Percentiles rank a stretch among this genome's conserved stretches.
Conservation (phyloP, 2,888 invertebrate genomes). For the Cephonodes hylas region DNA sequence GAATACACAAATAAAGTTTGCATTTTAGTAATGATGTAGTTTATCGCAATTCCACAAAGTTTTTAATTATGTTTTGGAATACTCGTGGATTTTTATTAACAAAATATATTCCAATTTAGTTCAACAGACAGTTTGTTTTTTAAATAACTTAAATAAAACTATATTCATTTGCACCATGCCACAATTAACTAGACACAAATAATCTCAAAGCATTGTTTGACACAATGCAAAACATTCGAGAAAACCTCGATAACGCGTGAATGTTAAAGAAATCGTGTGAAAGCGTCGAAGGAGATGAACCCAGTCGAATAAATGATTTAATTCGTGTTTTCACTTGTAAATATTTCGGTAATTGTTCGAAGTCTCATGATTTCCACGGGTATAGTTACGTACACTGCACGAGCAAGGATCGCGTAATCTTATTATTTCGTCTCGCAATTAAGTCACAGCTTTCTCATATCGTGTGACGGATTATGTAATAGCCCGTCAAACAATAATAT, state of each 20-base stretch:
- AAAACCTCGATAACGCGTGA: conserved; percentile 16
- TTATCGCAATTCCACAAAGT: too few species aligned
- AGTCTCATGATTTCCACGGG: conserved; percentile 35
- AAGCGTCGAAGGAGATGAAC: conserved; percentile 40
- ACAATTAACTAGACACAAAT: background rate
- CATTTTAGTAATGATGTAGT: too few species aligned
- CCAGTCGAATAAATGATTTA: conserved; percentile 23
- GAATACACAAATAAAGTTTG: too few species aligned
- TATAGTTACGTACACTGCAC: conserved; percentile 30
- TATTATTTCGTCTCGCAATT: conserved; percentile 45
- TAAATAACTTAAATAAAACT: background rate
- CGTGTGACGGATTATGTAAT: conserved; percentile 61
- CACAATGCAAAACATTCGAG: conserved; percentile 15
- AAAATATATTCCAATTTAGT: too few species aligned
- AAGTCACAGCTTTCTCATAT: conserved; percentile 58
- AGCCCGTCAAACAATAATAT: conserved; percentile 42
- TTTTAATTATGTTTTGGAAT: too few species aligned
- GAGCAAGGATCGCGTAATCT: conserved; percentile 33
- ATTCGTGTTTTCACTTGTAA: conserved; percentile 33
- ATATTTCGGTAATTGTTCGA: conserved; percentile 32
- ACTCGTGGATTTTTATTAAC: too few species aligned
- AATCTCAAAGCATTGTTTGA: conserved; percentile 5
- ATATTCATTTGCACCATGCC: background rate
- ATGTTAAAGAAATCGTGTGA: conserved; percentile 54
- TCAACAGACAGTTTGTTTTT: background rate